phyloP scores from a whole-genome alignment of 2,113 vertebrate species.

The Heliornis fulica region DNA sequence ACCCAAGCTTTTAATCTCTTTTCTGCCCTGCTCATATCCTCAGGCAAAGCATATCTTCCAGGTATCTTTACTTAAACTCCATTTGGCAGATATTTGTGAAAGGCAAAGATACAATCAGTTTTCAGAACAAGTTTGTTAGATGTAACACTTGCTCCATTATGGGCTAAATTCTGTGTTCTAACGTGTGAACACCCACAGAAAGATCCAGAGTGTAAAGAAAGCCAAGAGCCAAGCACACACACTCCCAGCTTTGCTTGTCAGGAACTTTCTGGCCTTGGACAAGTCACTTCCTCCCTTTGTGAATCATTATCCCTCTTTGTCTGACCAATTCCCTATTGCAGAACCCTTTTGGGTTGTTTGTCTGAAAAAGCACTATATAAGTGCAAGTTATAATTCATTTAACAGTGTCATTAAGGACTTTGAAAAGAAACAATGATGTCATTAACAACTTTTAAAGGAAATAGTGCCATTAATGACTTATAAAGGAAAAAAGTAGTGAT shows the following conservation, averaged over 20 bases:
- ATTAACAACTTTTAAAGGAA: neutral
- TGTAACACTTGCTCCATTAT: no score
- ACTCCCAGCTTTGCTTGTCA: neutral
- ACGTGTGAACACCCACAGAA: rapidly evolving
- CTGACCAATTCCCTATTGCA: neutral
- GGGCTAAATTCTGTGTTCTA: rapidly evolving
- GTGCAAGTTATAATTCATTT: neutral
- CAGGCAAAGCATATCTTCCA: rapidly evolving
- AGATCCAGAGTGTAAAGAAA: neutral
- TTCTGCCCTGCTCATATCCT: neutral
- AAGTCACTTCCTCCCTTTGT: constrained; percentile 3
- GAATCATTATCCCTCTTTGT: neutral
- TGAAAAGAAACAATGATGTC: constrained; percentile 22
- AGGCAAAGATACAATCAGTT: neutral
- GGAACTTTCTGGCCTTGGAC: neutral
- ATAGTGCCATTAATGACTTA: neutral
- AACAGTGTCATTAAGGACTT: neutral
- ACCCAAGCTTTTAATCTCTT: rapidly evolving
- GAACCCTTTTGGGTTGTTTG: neutral
- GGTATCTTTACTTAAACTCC: neutral
- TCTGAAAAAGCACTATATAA: neutral
- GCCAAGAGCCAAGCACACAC: neutral
- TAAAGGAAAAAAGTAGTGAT: neutral
- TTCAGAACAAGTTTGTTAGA: no score
- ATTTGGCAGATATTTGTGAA: neutral